These are phyloP conservation scores for Ischnus inquisitorius DNA, from an alignment of 2,888 invertebrate species.

Conservation along the genomic window DNA sequence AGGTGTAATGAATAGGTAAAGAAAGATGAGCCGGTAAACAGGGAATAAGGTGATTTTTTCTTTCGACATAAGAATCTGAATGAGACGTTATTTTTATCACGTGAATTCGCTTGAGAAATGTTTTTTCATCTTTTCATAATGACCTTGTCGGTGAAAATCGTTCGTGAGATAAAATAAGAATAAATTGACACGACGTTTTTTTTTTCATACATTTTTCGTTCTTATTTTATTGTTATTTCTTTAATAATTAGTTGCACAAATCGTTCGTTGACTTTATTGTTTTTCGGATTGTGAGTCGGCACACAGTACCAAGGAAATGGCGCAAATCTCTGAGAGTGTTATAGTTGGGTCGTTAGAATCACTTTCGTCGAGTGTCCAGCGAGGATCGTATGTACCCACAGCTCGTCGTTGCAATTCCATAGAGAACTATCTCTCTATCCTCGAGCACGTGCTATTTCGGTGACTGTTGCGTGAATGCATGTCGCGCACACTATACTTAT, in stretches of 20 bases:
- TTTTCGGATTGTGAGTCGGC: no score
- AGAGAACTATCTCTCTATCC: conserved; percentile 1
- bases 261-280: no score
- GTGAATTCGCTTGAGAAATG: no score
- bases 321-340: neutral
- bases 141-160: neutral
- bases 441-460: conserved; percentile 39
- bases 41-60: neutral
- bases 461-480: conserved; percentile 1
- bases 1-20: conserved; percentile 16
- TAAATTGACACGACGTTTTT: neutral
- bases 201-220: neutral
- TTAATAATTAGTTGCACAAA: no score
- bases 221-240: no score
- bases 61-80: neutral
- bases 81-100: conserved; percentile 14
- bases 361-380: conserved; percentile 1
- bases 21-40: conserved; percentile 1
- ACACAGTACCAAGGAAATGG: neutral
- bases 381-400: neutral
- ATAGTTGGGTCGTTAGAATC: neutral
- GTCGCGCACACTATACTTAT: neutral
- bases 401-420: conserved; percentile 11
- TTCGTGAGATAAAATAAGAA: neutral
- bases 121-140: neutral